These are phyloP conservation scores for Epizoanthus scotinus DNA, from an alignment of 92 coral and sea anemone species.

Conservation along the genomic window DNA sequence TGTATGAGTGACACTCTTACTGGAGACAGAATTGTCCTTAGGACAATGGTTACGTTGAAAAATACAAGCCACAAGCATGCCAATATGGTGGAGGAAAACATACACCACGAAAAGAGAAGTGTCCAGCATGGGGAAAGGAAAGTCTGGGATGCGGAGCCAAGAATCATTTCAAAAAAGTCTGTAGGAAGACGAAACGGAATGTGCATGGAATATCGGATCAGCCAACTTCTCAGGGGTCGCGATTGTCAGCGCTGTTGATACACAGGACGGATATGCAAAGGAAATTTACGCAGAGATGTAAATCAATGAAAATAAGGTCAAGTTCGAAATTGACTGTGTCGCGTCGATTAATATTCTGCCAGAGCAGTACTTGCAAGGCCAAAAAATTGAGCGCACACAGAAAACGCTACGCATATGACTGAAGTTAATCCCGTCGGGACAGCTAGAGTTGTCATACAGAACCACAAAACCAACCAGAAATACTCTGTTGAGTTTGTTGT, in stretches of 20 bases:
- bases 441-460: slow-evolving; percentile 30
- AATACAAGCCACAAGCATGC: slow-evolving; percentile 3
- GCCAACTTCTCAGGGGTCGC: slow-evolving; percentile 7
- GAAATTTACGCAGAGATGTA: slow-evolving; percentile 55
- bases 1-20: too few species aligned
- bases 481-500: slow-evolving; percentile 61
- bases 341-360: slow-evolving; percentile 58
- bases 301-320: slow-evolving; percentile 22
- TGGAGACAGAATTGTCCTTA: too few species aligned
- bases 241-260: slow-evolving; percentile 20
- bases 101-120: slow-evolving; percentile 31
- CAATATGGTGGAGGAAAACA: slow-evolving; percentile 38
- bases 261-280: background rate
- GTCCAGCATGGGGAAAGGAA: slow-evolving; percentile 54
- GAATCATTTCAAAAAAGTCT: slow-evolving; percentile 47
- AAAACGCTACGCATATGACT: slow-evolving; percentile 55
- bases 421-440: slow-evolving; percentile 55
- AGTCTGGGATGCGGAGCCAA: slow-evolving; percentile 40
- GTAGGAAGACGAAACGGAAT: slow-evolving; percentile 32
- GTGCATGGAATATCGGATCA: slow-evolving; percentile 24
- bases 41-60: too few species aligned
- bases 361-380: background rate
- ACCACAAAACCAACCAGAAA: slow-evolving; percentile 44
- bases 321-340: slow-evolving; percentile 64
- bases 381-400: slow-evolving; percentile 9